Evolutionary conservation across 2,888 invertebrate species (phyloP), one percentile per base, ranked within the genome.

Genomic region (Heliconius charithonia): DNA sequence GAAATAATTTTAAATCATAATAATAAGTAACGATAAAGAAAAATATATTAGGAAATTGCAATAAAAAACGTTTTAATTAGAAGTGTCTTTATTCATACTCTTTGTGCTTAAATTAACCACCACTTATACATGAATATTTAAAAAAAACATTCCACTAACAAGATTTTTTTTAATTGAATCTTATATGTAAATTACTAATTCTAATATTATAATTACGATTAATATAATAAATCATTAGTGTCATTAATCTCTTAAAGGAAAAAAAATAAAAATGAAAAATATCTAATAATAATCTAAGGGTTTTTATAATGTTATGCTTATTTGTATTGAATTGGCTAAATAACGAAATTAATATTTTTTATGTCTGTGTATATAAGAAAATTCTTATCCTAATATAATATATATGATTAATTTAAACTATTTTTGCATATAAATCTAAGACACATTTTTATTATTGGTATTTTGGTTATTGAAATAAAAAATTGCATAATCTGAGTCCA

Each of bases 21-120:
- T 22, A n/a, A n/a, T 59, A n/a, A 12, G n/a, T n/a, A 12, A n/a
- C 3, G 0, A 1, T 13, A 66, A 66, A 66, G 12, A 70, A 10
- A 45, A 3, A 25, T 25, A 69, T 41, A 0, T 51, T 51, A 45
- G 9, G 10, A 16, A 70, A 51, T 3, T 10, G 27, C n/a, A 69
- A 71, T n/a, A 56, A 56, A 56, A 27, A 56, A 22, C 4, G 12
- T 29, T 27, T n/a, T n/a, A 29, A 56, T 32, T 41, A 59, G 32
- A 72, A 37, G 72, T 72, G 72, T 32, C 12, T 72, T 72, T 72
- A 72, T 72, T 72, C 69, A 69, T 72, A 32, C 56, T 72, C 59
- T 71, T 72, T 72, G 72, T 72, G 59, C 59, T 59, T 32, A 72
- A 25, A 59, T 72, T 59, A 71, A 72, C 72, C 59, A 72, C 59